phyloP scores from a whole-genome alignment of 2,797 vertebrate species.

The Nyctalus aviator region DNA sequence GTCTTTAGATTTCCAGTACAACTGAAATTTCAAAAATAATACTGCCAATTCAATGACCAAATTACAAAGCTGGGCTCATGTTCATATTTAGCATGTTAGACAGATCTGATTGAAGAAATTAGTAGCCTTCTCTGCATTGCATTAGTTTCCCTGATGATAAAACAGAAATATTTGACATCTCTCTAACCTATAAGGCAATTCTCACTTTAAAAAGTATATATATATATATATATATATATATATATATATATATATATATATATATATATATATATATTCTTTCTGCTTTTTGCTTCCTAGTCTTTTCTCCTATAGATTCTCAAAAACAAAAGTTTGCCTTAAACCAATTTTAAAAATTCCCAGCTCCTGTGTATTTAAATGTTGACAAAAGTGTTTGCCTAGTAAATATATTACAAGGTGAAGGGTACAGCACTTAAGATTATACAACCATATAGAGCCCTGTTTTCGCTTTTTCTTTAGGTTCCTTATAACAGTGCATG shows the following conservation, averaged over 20 bases:
- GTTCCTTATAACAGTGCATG: neutral
- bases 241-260: neutral
- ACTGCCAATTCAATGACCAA: neutral
- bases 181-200: neutral
- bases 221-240: neutral
- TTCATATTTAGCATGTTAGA: neutral
- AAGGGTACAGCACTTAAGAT: neutral
- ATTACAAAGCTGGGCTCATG: neutral
- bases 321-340: slow-evolving; percentile 36
- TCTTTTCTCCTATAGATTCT: neutral
- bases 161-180: neutral
- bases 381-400: neutral
- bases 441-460: neutral
- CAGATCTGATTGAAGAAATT: neutral
- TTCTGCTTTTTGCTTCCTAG: neutral
- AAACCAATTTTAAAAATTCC: neutral
- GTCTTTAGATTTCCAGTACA: neutral
- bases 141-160: neutral
- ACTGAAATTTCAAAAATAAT: neutral
- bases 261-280: neutral
- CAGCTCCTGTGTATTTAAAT: slow-evolving; percentile 17
- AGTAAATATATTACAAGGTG: neutral
- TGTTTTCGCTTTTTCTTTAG: neutral
- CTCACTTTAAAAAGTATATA: neutral
- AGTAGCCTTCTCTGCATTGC: neutral